Conservation (phyloP, 1,140 invertebrate species). For the Reticulitermes speratus region DNA sequence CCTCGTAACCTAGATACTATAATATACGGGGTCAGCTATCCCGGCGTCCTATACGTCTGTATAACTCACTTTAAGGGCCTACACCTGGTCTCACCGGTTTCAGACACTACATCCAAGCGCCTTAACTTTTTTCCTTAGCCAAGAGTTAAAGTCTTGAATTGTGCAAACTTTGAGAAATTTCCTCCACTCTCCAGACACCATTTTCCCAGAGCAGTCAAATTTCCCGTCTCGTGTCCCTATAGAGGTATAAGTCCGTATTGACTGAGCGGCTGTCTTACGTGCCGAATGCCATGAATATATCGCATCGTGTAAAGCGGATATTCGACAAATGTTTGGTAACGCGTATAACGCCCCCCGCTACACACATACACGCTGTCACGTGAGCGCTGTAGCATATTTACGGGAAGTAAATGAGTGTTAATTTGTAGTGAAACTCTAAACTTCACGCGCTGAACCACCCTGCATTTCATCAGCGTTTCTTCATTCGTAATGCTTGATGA, state of each 20-base stretch:
- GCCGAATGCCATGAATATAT: conserved; percentile 24
- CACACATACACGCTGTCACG: too few species aligned
- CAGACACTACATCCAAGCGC: neutral
- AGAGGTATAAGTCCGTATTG: conserved; percentile 1
- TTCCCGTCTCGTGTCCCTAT: conserved; percentile 18
- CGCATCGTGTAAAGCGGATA: neutral
- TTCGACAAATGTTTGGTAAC: neutral
- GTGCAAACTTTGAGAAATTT: neutral
- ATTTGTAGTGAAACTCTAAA: too few species aligned
- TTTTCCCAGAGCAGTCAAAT: conserved; percentile 22
- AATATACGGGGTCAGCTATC: too few species aligned
- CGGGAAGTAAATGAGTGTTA: too few species aligned
- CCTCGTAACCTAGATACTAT: too few species aligned
- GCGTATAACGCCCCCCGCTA: neutral
- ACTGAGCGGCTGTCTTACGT: neutral
- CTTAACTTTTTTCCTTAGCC: neutral
- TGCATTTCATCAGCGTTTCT: too few species aligned
- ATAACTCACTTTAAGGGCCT: too few species aligned
- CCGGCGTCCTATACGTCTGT: too few species aligned
- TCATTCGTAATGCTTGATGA: too few species aligned
- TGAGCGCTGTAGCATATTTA: too few species aligned
- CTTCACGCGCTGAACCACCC: too few species aligned
- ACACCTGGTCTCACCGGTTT: too few species aligned
- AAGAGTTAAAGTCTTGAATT: neutral
- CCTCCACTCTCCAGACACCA: neutral